Conservation (phyloP, 2,888 invertebrate species). For the Lampropteryx suffumata region DNA sequence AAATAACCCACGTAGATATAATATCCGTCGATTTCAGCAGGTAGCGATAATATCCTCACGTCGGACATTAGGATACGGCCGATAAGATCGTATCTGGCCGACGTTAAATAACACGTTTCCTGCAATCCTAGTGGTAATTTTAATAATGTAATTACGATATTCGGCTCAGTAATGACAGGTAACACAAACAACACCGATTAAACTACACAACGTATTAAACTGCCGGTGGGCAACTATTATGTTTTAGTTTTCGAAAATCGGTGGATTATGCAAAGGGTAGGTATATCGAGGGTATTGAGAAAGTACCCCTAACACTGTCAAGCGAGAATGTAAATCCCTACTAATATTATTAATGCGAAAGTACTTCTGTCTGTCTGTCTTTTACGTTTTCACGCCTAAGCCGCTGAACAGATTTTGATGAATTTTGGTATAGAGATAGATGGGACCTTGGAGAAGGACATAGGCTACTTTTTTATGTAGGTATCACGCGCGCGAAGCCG, state of each 20-base stretch:
- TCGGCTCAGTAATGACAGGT: slow-evolving; percentile 67
- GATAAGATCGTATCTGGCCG: slow-evolving; percentile 77
- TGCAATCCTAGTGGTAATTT: slow-evolving; percentile 79
- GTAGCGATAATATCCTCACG: slow-evolving; percentile 80
- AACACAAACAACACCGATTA: slow-evolving; percentile 53
- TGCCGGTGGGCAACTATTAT: slow-evolving; percentile 42
- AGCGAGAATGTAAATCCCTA: no score
- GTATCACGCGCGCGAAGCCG: no score
- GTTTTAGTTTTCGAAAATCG: slow-evolving; percentile 40
- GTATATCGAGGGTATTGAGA: neutral
- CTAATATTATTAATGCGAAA: no score
- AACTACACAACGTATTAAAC: slow-evolving; percentile 52
- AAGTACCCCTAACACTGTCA: no score
- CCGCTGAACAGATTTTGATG: no score
- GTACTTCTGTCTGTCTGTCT: no score
- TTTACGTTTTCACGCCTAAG: no score
- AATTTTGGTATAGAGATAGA: no score
- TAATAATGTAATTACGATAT: slow-evolving; percentile 80
- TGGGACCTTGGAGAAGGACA: no score
- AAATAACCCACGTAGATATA: slow-evolving; percentile 40
- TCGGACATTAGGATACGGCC: slow-evolving; percentile 71
- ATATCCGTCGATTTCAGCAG: slow-evolving; percentile 72
- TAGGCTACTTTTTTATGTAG: no score
- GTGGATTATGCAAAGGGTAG: slow-evolving; percentile 21
- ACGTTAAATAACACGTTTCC: slow-evolving; percentile 82